Evolutionary conservation across 2,888 invertebrate genomes (phyloP).

Genomic region (Clunio marinus): DNA sequence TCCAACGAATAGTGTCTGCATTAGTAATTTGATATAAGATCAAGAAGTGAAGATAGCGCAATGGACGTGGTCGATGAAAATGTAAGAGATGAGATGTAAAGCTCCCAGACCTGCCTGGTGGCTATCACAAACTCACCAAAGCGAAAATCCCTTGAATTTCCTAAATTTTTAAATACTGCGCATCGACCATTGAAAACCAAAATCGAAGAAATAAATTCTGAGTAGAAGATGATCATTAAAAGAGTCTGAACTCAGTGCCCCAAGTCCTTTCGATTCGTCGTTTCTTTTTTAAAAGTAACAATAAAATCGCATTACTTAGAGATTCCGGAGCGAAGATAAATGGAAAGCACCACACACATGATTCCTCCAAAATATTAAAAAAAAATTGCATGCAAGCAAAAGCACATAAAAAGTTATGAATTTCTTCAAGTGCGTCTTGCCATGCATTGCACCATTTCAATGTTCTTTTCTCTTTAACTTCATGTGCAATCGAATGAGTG

Average conservation of each 20-base stretch:
- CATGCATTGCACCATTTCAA: background rate
- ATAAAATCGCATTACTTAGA: slow-evolving; percentile 4
- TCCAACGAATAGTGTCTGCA: slow-evolving; percentile 37
- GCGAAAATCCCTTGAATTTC: too few relatives aligned
- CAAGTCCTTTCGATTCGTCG: slow-evolving; percentile 4
- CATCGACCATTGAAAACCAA: too few relatives aligned
- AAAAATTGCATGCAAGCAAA: slow-evolving; percentile 3
- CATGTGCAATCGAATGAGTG: slow-evolving; percentile 20
- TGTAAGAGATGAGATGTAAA: too few relatives aligned
- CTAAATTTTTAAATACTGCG: too few relatives aligned
- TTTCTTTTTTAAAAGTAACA: background rate
- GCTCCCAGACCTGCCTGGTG: background rate
- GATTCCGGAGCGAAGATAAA: slow-evolving; percentile 9
- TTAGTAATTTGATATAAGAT: slow-evolving; percentile 32
- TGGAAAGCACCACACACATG: background rate
- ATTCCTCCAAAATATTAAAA: background rate
- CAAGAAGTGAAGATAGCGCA: slow-evolving; percentile 11
- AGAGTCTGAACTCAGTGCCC: slow-evolving; percentile 23
- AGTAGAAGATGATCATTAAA: slow-evolving; percentile 20
- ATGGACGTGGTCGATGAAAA: background rate
- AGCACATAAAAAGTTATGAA: slow-evolving; percentile 27
- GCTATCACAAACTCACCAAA: too few relatives aligned
- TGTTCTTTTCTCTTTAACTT: background rate
- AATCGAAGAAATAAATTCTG: background rate
- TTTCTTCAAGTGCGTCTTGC: background rate